Conservation (phyloP, 2,113 vertebrate genomes). For the Plectropomus leopardus region DNA sequence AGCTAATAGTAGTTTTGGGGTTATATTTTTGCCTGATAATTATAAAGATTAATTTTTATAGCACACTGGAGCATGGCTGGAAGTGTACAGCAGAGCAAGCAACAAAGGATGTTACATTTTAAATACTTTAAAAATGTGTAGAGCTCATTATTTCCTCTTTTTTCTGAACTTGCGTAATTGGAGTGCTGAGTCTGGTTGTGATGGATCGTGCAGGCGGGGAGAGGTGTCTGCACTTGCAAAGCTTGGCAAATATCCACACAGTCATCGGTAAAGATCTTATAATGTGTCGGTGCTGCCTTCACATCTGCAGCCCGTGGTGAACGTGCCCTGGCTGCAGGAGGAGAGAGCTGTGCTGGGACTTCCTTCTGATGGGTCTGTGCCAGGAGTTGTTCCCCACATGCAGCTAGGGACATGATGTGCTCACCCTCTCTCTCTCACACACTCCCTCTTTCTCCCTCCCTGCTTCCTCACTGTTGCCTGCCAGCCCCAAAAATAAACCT, state of each 20-base stretch:
- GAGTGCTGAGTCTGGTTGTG: not conserved
- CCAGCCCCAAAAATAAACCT: conserved; percentile 79
- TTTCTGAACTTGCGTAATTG: not conserved
- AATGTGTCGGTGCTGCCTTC: conserved; percentile 44
- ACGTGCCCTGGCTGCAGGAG: conserved; percentile 40
- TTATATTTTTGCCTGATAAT: not conserved
- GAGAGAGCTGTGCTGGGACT: conserved; percentile 51
- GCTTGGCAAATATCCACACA: conserved; percentile 42
- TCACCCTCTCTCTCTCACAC: conserved; percentile 36
- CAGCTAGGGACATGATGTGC: conserved; percentile 75
- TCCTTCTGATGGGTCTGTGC: conserved; percentile 58
- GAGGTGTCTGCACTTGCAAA: conserved; percentile 27
- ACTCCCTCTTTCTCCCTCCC: conserved; percentile 9
- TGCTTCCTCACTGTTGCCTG: conserved; percentile 70
- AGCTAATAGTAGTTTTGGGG: conserved; percentile 16
- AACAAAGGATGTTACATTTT: not conserved
- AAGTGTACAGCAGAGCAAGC: conserved; percentile 5
- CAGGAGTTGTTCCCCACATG: conserved; percentile 65
- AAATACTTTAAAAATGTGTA: not conserved
- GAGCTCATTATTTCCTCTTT: not conserved
- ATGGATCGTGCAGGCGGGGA: conserved; percentile 3
- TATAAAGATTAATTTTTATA: no score
- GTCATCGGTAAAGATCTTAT: conserved; percentile 44
- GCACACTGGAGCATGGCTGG: conserved; percentile 12
- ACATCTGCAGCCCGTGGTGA: conserved; percentile 23